Evolutionary conservation across 2,888 invertebrate genomes (phyloP).

Genomic region (Buathra laborator): DNA sequence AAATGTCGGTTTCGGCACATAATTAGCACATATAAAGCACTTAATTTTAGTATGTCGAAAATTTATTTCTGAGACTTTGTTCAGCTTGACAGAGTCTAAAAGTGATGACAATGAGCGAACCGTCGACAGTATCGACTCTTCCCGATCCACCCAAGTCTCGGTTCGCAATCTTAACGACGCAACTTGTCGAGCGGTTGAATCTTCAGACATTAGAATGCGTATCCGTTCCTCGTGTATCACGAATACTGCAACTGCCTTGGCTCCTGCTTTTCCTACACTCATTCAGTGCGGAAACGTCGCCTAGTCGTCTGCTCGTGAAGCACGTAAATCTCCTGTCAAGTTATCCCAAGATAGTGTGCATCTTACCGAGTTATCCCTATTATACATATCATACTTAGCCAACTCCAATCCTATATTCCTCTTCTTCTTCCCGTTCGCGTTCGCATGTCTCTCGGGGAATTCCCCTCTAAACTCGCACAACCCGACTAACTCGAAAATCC

Average conservation of each 20-base stretch:
- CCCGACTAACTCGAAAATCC: slow-evolving; percentile 58
- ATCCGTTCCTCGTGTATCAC: neutral
- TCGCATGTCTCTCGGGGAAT: slow-evolving; percentile 45
- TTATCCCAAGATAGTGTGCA: slow-evolving; percentile 46
- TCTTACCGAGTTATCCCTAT: slow-evolving; percentile 60
- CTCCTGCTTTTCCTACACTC: slow-evolving; percentile 5
- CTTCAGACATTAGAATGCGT: neutral
- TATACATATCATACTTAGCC: slow-evolving; percentile 62
- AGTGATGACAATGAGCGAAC: too few relatives aligned
- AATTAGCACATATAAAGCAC: too few relatives aligned
- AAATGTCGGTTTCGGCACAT: too few relatives aligned
- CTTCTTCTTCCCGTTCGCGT: neutral
- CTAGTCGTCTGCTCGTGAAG: slow-evolving; percentile 31
- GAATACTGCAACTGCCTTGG: slow-evolving; percentile 6
- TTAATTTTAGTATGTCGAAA: too few relatives aligned
- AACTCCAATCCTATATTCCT: slow-evolving; percentile 12
- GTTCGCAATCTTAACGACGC: too few relatives aligned
- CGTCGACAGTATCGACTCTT: too few relatives aligned
- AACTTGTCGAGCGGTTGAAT: neutral
- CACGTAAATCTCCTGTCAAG: slow-evolving; percentile 59
- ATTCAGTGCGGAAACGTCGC: slow-evolving; percentile 15
- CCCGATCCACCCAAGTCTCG: too few relatives aligned
- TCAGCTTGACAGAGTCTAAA: too few relatives aligned
- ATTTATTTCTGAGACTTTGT: too few relatives aligned
- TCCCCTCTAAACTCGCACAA: slow-evolving; percentile 37